Conservation (phyloP, 1,140 invertebrate genomes). For the Formica selysi region DNA sequence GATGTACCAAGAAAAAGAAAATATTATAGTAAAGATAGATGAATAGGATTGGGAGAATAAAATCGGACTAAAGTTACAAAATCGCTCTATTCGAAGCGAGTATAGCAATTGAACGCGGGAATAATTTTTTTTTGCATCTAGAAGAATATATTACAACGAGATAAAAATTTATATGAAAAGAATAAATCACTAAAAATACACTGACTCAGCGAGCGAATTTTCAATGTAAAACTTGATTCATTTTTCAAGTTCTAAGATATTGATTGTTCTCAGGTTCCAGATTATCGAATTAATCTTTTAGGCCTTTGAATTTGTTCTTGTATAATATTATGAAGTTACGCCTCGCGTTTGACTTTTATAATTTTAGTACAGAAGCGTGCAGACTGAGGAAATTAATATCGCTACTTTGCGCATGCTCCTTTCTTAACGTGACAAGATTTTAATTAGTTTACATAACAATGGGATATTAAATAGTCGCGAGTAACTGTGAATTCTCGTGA, state of each 20-base stretch:
- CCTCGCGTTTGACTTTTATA: conserved; percentile 60
- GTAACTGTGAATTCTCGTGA: conserved; percentile 50
- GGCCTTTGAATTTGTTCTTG: conserved; percentile 49
- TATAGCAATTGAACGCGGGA: not conserved
- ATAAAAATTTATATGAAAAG: not conserved
- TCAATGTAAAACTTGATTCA: conserved; percentile 16
- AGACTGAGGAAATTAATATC: conserved; percentile 58
- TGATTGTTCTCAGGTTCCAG: conserved; percentile 2
- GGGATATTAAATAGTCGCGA: conserved; percentile 53
- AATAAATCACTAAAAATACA: conserved; percentile 30
- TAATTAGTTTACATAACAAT: conserved; percentile 64
- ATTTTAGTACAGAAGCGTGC: conserved; percentile 46
- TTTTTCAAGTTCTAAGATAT: not conserved
- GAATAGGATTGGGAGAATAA: conserved; percentile 25
- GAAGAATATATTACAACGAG: conserved; percentile 1
- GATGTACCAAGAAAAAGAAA: not conserved
- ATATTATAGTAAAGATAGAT: conserved; percentile 29
- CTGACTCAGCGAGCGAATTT: conserved; percentile 21
- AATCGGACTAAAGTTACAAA: conserved; percentile 26
- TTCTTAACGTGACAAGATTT: conserved; percentile 60
- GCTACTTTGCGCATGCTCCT: conserved; percentile 49
- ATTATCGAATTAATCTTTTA: conserved; percentile 54
- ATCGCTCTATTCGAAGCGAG: not conserved
- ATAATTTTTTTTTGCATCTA: conserved; percentile 11
- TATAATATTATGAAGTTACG: conserved; percentile 56